Conservation (phyloP, 2,113 vertebrate species). For the Chaetodon auriga region DNA sequence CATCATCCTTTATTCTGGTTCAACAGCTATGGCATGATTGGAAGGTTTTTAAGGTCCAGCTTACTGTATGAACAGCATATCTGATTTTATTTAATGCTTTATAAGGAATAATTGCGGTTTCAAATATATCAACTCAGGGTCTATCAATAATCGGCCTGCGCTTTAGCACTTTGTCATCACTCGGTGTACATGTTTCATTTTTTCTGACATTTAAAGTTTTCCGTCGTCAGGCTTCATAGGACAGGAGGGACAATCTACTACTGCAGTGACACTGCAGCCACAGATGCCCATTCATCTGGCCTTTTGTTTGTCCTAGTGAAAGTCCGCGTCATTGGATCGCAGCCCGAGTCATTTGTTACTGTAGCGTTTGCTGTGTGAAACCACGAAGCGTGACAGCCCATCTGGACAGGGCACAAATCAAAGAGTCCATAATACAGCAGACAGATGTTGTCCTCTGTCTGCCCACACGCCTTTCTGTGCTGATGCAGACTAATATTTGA, state of each 20-base stretch:
- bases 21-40: not conserved
- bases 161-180: slow-evolving; percentile 6
- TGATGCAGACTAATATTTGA: slow-evolving; percentile 58
- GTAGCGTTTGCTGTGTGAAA: slow-evolving; percentile 61
- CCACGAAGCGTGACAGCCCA: slow-evolving; percentile 63
- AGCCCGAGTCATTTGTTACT: slow-evolving; percentile 72
- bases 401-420: slow-evolving; percentile 78
- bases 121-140: not conserved
- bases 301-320: slow-evolving; percentile 65
- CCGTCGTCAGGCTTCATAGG: slow-evolving; percentile 7
- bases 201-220: slow-evolving; percentile 54
- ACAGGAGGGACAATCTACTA: slow-evolving; percentile 27
- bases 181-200: slow-evolving; percentile 24
- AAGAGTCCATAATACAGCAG: slow-evolving; percentile 60
- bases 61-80: not conserved
- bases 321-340: slow-evolving; percentile 65
- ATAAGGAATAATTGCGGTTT: not conserved
- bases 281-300: slow-evolving; percentile 66
- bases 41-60: not conserved
- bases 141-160: not conserved
- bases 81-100: not conserved
- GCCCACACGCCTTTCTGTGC: slow-evolving; percentile 32
- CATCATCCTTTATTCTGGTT: not conserved
- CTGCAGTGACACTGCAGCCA: slow-evolving; percentile 18
- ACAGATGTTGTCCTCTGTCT: slow-evolving; percentile 74